Evolutionary conservation across 2,113 vertebrate genomes (phyloP).

Genomic region (Notothenia rossii): DNA sequence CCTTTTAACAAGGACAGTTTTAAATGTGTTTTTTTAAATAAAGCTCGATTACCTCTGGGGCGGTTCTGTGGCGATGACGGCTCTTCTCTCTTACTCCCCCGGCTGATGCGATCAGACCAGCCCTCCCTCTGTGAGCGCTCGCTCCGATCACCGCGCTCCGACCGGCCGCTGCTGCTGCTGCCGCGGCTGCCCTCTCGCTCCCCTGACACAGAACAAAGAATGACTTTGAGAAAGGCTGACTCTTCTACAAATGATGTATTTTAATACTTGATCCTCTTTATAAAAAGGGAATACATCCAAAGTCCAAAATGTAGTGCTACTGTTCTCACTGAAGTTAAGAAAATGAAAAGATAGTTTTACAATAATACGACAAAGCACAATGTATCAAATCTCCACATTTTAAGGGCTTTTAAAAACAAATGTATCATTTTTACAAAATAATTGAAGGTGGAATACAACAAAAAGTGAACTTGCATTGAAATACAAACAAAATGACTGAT

Average conservation of each 20-base stretch:
- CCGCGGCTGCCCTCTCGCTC: conserved; percentile 86
- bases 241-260: neutral
- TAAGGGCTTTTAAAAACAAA: neutral
- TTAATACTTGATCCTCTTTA: neutral
- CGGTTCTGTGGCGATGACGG: conserved; percentile 89
- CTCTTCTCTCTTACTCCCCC: conserved; percentile 86
- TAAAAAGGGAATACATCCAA: neutral
- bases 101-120: conserved; percentile 88
- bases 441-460: neutral
- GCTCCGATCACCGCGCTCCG: conserved; percentile 79
- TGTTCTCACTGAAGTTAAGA: neutral
- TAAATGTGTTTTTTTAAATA: neutral
- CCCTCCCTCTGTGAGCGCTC: conserved; percentile 86
- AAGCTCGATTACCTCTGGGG: conserved; percentile 86
- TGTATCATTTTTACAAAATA: neutral
- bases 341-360: neutral
- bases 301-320: neutral
- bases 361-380: neutral
- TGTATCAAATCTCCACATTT: neutral
- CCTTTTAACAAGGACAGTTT: neutral
- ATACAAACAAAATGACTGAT: neutral
- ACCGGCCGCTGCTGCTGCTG: conserved; percentile 83
- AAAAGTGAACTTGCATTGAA: neutral
- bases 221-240: neutral
- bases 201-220: conserved; percentile 75